A percentile compares a stretch with the other conserved stretches of the same genome.
Conservation (phyloP, 2,888 invertebrate genomes). For the Brachypterus glaber region DNA sequence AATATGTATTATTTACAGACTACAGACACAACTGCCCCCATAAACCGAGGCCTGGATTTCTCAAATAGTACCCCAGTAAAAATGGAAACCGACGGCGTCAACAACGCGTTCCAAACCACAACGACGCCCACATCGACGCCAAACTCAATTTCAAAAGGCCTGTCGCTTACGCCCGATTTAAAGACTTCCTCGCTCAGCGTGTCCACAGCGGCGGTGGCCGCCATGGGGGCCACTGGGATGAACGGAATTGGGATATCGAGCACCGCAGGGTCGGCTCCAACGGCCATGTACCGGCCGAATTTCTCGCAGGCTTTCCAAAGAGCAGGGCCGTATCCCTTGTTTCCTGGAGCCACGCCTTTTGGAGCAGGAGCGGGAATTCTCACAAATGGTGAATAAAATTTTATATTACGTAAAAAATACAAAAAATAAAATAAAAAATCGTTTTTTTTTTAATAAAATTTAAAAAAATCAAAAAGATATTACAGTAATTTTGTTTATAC, state of each 20-base stretch:
- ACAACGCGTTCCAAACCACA: constrained; percentile 36
- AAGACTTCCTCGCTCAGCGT: constrained; percentile 31
- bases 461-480: no score
- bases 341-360: constrained; percentile 38
- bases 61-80: constrained; percentile 35
- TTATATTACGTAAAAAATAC: not conserved
- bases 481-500: no score
- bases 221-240: constrained; percentile 32
- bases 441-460: no score
- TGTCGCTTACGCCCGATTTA: constrained; percentile 31
- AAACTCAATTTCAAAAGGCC: constrained; percentile 43
- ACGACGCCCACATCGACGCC: constrained; percentile 45
- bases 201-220: constrained; percentile 29
- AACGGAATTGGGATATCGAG: constrained; percentile 40
- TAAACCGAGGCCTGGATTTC: constrained; percentile 40
- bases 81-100: constrained; percentile 35
- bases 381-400: constrained; percentile 35
- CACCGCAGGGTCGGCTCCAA: constrained; percentile 43
- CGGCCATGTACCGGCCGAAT: constrained; percentile 61
- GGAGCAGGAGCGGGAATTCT: constrained; percentile 32
- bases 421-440: constrained; percentile 1
- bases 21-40: constrained; percentile 51
- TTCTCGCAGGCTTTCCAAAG: constrained; percentile 65
- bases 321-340: constrained; percentile 45
- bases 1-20: constrained; percentile 36